Percentiles rank a stretch among this genome's conserved stretches.
phyloP scores from a whole-genome alignment of 64 coral and sea anemone species.

The Trachythela sp. region DNA sequence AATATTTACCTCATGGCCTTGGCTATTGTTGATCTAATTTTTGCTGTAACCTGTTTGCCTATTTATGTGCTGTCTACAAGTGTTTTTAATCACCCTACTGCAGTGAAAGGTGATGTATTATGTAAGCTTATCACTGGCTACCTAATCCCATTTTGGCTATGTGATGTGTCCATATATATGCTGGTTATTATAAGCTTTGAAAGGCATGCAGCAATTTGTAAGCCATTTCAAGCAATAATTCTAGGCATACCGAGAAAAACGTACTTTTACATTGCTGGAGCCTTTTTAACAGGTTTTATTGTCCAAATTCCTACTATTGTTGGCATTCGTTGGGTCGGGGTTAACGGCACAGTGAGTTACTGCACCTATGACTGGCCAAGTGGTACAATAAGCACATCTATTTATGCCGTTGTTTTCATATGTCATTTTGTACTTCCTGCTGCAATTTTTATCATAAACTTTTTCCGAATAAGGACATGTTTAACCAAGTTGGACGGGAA shows the following conservation, averaged over 20 bases:
- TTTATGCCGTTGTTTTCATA: background rate
- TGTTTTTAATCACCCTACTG: background rate
- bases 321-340: background rate
- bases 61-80: background rate
- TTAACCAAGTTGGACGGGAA: background rate
- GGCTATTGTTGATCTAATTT: background rate
- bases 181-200: background rate
- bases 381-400: background rate
- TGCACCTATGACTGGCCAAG: background rate
- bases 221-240: background rate
- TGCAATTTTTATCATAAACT: background rate
- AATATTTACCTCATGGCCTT: background rate
- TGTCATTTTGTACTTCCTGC: background rate
- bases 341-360: background rate
- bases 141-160: background rate
- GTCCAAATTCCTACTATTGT: background rate
- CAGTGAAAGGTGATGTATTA: background rate
- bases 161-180: constrained; percentile 7
- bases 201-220: background rate
- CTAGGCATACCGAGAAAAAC: background rate
- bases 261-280: background rate
- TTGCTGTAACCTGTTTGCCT: background rate
- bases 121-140: background rate
- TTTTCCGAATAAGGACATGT: background rate
- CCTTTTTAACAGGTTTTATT: background rate